Evolutionary conservation across 1,140 invertebrate genomes (phyloP), one percentile per base, ranked within the genome.

Genomic region (Panagrolaimus sp.): DNA sequence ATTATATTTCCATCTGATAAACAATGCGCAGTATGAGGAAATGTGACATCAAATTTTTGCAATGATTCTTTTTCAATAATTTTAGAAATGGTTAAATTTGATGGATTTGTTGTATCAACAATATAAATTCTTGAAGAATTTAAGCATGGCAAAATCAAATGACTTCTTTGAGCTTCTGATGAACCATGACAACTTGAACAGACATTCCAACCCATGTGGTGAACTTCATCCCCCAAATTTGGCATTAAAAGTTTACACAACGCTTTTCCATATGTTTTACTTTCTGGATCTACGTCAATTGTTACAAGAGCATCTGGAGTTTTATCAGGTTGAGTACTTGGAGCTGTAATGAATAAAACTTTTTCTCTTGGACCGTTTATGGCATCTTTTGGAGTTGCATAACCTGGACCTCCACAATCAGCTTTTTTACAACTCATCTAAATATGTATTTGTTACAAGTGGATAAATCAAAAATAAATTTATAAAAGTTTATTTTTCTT

Each of bases 21-120:
- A 83, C 96, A 98, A 84, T 98, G 95, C 7, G 90, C 87, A 0
- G 95, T 96, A 78, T 98, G 95, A 0, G 92, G 92, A 46, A 90
- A 89, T 9, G 89, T 87, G 25, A 92, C 88, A 78, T 91, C 89
- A 46, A 81, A 81, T 68, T 87, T 86, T 77, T 89, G 88, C 78
- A 97, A 86, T 73, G 92, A 89, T 23, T 82, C 73, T 0, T 85
- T 84, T 67, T 88, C 87, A 46, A 88, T 43, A 5, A 69, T 53
- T 16, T 66, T 68, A 25, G 71, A 14, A 42, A 70, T n/a, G 4
- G 14, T 68, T 43, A 70, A 57, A 68, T 53, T 51, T 45, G 23
- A 25, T 43, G 64, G 65, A 64, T 75, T 44, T 5, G 20, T n/a
- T 14, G 48, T 45, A 53, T 75, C 62, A 25, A 77, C 47, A 61